Evolutionary conservation across 2,888 invertebrate genomes (phyloP).

Genomic region (Parthenolecanium corni): DNA sequence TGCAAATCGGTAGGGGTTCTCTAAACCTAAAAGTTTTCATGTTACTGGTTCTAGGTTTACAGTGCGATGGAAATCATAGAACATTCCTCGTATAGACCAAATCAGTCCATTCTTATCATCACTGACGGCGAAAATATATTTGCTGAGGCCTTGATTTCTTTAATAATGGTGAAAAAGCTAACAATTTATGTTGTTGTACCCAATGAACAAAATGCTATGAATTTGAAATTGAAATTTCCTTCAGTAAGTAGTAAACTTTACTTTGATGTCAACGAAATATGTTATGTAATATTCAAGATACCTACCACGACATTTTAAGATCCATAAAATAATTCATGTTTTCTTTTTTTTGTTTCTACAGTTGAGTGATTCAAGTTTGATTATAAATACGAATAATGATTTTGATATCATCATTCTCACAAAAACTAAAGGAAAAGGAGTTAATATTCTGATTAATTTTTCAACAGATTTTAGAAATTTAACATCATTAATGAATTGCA

Average conservation of each 20-base stretch:
- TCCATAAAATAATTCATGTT: too few relatives aligned
- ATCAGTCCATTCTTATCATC: too few relatives aligned
- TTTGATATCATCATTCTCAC: slow-evolving; percentile 24
- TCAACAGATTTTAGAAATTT: slow-evolving; percentile 46
- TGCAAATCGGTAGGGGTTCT: background rate
- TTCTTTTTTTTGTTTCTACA: too few relatives aligned
- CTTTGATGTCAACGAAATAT: too few relatives aligned
- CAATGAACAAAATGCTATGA: slow-evolving; percentile 51
- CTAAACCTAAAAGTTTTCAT: too few relatives aligned
- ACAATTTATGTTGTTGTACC: slow-evolving; percentile 60
- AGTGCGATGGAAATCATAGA: too few relatives aligned
- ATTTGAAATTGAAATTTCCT: slow-evolving; percentile 48
- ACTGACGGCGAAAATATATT: slow-evolving; percentile 50
- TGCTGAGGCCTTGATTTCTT: slow-evolving; percentile 61
- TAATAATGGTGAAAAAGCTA: slow-evolving; percentile 52
- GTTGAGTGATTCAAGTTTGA: background rate
- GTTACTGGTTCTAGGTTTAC: too few relatives aligned
- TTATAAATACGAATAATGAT: background rate
- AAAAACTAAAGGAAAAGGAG: slow-evolving; percentile 34
- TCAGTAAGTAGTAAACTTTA: slow-evolving; percentile 33
- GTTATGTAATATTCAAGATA: too few relatives aligned
- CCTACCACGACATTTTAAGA: too few relatives aligned
- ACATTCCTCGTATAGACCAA: too few relatives aligned
- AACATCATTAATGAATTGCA: slow-evolving; percentile 45
- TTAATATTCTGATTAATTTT: slow-evolving; percentile 47